Conservation (phyloP, 2,797 vertebrate genomes). For the Catostomus latipinnis region DNA sequence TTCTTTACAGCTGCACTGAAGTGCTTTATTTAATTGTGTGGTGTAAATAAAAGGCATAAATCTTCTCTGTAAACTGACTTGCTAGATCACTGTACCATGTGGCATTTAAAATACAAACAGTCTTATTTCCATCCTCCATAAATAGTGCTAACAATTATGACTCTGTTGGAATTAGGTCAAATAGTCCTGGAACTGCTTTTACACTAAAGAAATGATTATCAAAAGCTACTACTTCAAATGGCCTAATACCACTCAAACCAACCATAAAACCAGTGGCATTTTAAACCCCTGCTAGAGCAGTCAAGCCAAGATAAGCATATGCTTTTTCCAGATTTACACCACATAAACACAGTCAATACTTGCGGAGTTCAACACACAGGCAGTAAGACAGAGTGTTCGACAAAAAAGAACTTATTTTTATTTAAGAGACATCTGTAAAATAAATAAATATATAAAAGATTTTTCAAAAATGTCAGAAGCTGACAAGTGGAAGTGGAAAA, state of each 20-base stretch:
- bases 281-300: slow-evolving; percentile 27
- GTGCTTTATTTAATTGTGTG: neutral
- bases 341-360: neutral
- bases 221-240: slow-evolving; percentile 41
- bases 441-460: slow-evolving; percentile 22
- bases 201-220: slow-evolving; percentile 42
- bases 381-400: slow-evolving; percentile 15
- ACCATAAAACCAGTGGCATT: slow-evolving; percentile 27
- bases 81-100: neutral
- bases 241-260: slow-evolving; percentile 34
- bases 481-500: slow-evolving; percentile 43
- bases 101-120: neutral
- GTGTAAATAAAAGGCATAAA: neutral
- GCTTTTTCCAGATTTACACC: neutral
- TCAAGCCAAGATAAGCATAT: slow-evolving; percentile 31
- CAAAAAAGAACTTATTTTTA: slow-evolving; percentile 35
- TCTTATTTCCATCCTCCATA: neutral
- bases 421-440: slow-evolving; percentile 49
- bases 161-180: slow-evolving; percentile 12
- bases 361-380: slow-evolving; percentile 17
- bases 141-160: neutral
- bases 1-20: neutral
- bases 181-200: slow-evolving; percentile 7
- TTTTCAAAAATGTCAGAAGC: slow-evolving; percentile 57
- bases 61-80: neutral